phyloP scores from a whole-genome alignment of 2,113 vertebrate species.

The Notarius lentiginosus region DNA sequence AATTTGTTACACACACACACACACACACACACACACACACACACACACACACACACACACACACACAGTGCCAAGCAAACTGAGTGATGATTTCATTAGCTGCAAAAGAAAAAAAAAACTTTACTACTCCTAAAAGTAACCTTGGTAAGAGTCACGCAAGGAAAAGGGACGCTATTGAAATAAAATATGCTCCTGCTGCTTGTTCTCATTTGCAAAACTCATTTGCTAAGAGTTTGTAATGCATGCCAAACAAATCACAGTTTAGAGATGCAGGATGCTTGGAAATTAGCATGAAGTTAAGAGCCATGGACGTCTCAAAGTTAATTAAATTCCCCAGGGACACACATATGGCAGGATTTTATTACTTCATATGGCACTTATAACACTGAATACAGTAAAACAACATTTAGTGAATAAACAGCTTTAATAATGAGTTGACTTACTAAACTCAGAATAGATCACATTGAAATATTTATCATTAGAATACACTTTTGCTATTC shows the following conservation, averaged over 20 bases:
- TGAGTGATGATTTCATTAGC: constrained; percentile 20
- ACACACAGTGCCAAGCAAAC: neutral
- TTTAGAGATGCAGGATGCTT: constrained; percentile 22
- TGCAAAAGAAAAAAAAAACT: neutral
- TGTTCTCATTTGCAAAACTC: constrained; percentile 15
- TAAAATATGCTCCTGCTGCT: constrained; percentile 14
- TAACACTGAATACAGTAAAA: constrained; percentile 27
- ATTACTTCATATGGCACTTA: constrained; percentile 28
- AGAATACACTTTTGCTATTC: neutral
- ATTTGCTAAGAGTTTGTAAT: constrained; percentile 23
- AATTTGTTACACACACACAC: constrained; percentile 10
- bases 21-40: constrained; percentile 6
- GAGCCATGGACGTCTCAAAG: constrained; percentile 36
- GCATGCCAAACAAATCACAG: constrained; percentile 38
- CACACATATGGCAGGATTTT: constrained; percentile 30
- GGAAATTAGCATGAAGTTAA: constrained; percentile 21
- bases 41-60: constrained; percentile 13
- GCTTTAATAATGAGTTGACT: constrained; percentile 13
- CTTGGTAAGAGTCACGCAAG: constrained; percentile 8
- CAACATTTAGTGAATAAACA: constrained; percentile 22
- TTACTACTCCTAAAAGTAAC: constrained; percentile 8
- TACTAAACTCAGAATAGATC: neutral
- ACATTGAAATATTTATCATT: constrained; percentile 3
- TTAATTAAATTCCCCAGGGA: constrained; percentile 36
- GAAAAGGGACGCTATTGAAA: neutral